phyloP scores from a whole-genome alignment of 2,113 vertebrate species.

The Phasianus colchicus region DNA sequence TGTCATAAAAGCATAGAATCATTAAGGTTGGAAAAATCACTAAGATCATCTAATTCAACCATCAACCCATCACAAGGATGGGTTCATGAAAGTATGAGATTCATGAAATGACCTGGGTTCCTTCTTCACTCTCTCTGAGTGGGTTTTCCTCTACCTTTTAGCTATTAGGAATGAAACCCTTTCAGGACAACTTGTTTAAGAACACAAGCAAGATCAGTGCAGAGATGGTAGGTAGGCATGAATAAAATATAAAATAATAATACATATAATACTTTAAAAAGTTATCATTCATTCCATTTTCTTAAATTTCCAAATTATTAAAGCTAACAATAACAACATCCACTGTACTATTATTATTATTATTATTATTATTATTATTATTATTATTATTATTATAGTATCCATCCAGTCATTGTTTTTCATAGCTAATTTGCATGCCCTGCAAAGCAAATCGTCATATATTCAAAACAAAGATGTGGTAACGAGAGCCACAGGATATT shows the following conservation, averaged over 20 bases:
- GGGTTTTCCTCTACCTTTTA: not conserved
- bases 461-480: accelerated
- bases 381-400: no score
- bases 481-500: not conserved
- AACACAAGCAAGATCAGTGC: not conserved
- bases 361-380: no score
- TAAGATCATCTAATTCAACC: no score
- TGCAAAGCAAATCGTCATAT: not conserved
- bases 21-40: no score
- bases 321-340: not conserved
- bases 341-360: no score
- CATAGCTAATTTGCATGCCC: not conserved
- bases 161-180: not conserved
- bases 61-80: no score
- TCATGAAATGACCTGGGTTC: not conserved
- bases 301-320: not conserved
- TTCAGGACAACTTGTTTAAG: accelerated
- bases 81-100: not conserved
- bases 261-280: not conserved
- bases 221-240: accelerated
- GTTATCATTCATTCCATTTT: accelerated
- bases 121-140: not conserved
- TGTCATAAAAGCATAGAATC: no score
- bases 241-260: accelerated
- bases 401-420: not conserved